Conservation (phyloP, 2,113 vertebrate genomes). For the Cyprinodon brontotheroides region DNA sequence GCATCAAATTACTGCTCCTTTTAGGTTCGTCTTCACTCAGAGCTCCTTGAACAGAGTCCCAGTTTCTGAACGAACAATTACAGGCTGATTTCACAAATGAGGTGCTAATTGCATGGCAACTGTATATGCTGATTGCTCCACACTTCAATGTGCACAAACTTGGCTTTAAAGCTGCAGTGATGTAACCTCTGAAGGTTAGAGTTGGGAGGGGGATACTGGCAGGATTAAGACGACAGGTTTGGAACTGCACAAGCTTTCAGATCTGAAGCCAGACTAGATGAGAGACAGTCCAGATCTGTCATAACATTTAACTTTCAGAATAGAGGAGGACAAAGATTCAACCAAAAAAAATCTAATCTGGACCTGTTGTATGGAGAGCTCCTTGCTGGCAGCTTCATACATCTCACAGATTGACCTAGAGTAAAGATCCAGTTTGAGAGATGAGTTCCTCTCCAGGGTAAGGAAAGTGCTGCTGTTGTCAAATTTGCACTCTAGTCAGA, state of each 20-base stretch:
- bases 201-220: not conserved
- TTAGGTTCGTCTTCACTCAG: not conserved
- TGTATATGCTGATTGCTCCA: not conserved
- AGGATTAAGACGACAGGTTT: not conserved
- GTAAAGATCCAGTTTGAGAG: no score
- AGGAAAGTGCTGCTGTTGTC: no score
- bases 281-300: not conserved
- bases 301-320: not conserved
- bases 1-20: slow-evolving; percentile 3
- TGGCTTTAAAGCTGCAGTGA: not conserved
- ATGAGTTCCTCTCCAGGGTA: no score
- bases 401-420: no score
- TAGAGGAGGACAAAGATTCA: not conserved
- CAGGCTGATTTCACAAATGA: slow-evolving; percentile 1
- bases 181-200: not conserved
- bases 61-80: not conserved
- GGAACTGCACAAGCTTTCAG: not conserved
- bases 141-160: not conserved
- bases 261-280: not conserved
- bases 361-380: slow-evolving; percentile 75
- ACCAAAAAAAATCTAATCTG: not conserved
- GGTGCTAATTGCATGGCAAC: slow-evolving; percentile 6
- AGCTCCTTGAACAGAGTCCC: not conserved
- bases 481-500: no score
- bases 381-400: no score